Base-by-base conservation (phyloP, 2,888 invertebrate species). In the Penaeus monodon region DNA sequence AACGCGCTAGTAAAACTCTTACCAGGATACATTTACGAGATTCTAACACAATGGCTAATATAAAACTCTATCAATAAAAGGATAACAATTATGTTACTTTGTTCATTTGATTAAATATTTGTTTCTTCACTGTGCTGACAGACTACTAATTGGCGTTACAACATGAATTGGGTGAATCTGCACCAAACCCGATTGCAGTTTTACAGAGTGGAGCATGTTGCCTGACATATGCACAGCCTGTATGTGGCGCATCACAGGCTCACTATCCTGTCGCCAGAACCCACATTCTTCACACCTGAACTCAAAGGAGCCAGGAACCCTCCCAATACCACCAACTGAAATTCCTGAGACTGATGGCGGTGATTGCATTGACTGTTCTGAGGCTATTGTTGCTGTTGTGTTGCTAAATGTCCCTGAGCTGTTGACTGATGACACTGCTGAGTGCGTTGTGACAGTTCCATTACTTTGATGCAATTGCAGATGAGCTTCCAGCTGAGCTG, bases 241-340 rank as follows among this genome's bases (percentile, higher is more conserved):
- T 68, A 90, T 90, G 76, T 90, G 90, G 44, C 84, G 73, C 84
- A 90, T 84, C 20, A 90, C 87, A 4, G 87, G 88, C 17, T 87
- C 85, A 44, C 90, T 88, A 24, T 83, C 85, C 76, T 85, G 81
- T 64, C 88, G 81, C 80, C 88, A 87, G 44, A 88, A 88, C 29
- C 90, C 90, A 80, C 90, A 90, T 70, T 88, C 88, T 68, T 90
- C 86, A 74, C 90, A 90, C n/a, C 88, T 81, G 57, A 90, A 90
- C 63, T 87, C 89, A 77, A 89, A 76, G n/a, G 89, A 86, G 14
- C 86, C 84, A 10, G 84, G 86, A 49, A 81, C 81, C 38, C 81
- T 73, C 27, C 38, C 68, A 63, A 85, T 81, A 17, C 78, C 76
- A 63, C 74, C 44, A 7, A 57, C 24, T 27, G n/a, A 44, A 44